Conservation (phyloP, 2,888 invertebrate species). For the Lycaena phlaeas region DNA sequence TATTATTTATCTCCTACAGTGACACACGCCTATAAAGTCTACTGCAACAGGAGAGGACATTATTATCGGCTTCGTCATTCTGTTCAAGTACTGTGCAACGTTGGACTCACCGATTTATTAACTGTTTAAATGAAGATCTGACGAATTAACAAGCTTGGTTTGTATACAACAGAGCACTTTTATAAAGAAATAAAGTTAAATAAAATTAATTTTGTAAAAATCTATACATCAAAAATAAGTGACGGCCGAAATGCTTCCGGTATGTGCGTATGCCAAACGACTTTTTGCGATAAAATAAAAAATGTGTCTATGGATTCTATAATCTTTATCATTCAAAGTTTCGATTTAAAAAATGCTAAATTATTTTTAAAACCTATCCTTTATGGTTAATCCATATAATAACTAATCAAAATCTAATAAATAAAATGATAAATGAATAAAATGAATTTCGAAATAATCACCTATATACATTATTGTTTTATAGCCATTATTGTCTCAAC, state of each 20-base stretch:
- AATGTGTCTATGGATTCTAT: conserved; percentile 13
- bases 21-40: conserved; percentile 22
- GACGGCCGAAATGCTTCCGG: conserved; percentile 47
- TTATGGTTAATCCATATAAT: too few relatives aligned
- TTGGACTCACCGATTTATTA: conserved; percentile 23
- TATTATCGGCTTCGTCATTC: conserved; percentile 47
- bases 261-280: conserved; percentile 15
- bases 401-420: too few relatives aligned
- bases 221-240: conserved; percentile 46
- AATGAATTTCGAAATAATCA: too few relatives aligned
- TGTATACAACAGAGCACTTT: neutral
- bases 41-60: conserved; percentile 26
- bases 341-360: too few relatives aligned
- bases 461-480: too few relatives aligned
- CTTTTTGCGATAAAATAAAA: conserved; percentile 19
- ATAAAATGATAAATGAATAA: too few relatives aligned
- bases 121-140: neutral
- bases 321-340: too few relatives aligned
- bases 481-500: too few relatives aligned
- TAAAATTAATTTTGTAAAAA: conserved; percentile 28
- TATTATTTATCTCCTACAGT: conserved; percentile 21
- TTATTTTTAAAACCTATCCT: too few relatives aligned
- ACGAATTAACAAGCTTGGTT: neutral
- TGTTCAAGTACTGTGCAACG: conserved; percentile 18
- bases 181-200: conserved; percentile 8